Conservation (phyloP, 2,113 vertebrate genomes). For the Epinephelus lanceolatus region DNA sequence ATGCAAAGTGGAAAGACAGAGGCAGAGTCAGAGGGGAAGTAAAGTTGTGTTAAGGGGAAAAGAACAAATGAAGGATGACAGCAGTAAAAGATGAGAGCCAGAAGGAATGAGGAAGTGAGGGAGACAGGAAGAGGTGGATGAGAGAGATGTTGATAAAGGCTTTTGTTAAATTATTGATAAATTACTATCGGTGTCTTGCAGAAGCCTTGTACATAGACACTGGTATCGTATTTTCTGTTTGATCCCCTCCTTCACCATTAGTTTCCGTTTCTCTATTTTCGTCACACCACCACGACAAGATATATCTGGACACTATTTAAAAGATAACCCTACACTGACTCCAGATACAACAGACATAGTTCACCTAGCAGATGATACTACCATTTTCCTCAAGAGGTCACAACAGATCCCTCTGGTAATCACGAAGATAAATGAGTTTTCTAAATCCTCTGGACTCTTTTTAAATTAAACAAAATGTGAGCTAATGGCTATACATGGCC, state of each 20-base stretch:
- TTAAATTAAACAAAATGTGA: too few species aligned
- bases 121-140: slow-evolving; percentile 21
- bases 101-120: slow-evolving; percentile 36
- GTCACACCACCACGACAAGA: neutral
- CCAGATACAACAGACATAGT: too few species aligned
- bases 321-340: neutral
- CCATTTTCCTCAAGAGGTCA: too few species aligned
- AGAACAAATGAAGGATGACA: slow-evolving; percentile 29
- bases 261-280: neutral
- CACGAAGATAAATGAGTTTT: too few species aligned
- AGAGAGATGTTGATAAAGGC: slow-evolving; percentile 37
- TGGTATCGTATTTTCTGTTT: slow-evolving; percentile 29
- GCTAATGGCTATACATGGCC: too few species aligned
- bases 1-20: neutral
- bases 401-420: too few species aligned
- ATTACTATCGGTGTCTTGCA: slow-evolving; percentile 32
- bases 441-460: too few species aligned
- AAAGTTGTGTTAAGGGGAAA: slow-evolving; percentile 4
- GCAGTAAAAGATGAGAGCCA: slow-evolving; percentile 39
- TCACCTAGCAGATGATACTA: too few species aligned
- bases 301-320: neutral
- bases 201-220: slow-evolving; percentile 19
- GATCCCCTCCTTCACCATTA: neutral
- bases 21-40: neutral
- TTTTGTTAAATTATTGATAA: slow-evolving; percentile 39